These are phyloP conservation scores for Chionomys nivalis DNA, from an alignment of 2,113 vertebrate species.

Conservation along the genomic window DNA sequence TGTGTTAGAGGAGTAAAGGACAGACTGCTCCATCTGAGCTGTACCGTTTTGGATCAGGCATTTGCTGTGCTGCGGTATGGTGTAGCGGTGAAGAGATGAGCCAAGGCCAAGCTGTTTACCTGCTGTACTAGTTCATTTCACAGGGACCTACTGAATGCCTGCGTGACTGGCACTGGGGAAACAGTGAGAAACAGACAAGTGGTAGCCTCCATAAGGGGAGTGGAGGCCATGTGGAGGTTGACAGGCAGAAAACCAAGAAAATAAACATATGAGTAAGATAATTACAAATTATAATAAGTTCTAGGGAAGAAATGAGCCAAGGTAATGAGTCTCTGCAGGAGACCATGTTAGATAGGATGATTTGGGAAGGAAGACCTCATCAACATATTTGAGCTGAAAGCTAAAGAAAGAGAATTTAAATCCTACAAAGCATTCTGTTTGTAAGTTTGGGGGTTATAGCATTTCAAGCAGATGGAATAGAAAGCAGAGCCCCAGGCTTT, in stretches of 20 bases:
- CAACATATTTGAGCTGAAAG: background rate
- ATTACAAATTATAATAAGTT: constrained; percentile 33
- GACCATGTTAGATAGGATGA: background rate
- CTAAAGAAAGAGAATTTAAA: constrained; percentile 1
- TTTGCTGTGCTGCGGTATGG: background rate
- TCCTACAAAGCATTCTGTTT: background rate
- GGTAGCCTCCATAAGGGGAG: background rate
- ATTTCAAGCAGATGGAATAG: constrained; percentile 14
- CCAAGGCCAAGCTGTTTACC: background rate
- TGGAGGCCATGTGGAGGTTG: too few species aligned
- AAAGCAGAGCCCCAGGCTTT: background rate
- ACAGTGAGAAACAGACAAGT: background rate
- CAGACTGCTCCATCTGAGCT: background rate
- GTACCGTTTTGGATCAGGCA: background rate
- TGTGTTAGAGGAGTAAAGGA: background rate
- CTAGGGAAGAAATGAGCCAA: constrained; percentile 50
- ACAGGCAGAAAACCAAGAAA: constrained; percentile 26
- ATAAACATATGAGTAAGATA: constrained; percentile 46
- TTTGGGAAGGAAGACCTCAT: constrained; percentile 37
- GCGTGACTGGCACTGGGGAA: background rate
- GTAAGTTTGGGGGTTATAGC: constrained; percentile 16
- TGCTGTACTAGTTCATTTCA: constrained; percentile 32
- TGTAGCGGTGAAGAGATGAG: background rate
- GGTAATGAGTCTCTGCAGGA: background rate
- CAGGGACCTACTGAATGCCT: background rate